phyloP scores from a whole-genome alignment of 1,140 invertebrate genomes.

The Phortica variegata region DNA sequence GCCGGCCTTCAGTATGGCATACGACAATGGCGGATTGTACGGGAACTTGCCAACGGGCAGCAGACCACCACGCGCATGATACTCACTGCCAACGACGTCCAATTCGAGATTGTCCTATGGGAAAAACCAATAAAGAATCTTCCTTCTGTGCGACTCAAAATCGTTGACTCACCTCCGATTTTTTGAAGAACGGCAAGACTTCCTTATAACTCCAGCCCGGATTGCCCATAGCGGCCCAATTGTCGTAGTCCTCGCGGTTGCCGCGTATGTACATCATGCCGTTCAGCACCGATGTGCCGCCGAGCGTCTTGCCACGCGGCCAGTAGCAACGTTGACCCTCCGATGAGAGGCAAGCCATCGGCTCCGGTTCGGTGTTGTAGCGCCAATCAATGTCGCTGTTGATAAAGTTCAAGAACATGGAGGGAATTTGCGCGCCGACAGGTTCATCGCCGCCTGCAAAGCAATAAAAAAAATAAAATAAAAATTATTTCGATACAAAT shows the following conservation, averaged over 20 bases:
- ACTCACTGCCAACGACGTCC: conserved; percentile 72
- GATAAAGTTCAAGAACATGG: conserved; percentile 81
- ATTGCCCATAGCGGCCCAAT: conserved; percentile 84
- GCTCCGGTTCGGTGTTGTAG: conserved; percentile 83
- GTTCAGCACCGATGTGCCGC: conserved; percentile 92
- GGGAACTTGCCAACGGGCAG: conserved; percentile 80
- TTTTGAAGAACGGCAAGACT: conserved; percentile 84
- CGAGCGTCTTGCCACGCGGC: conserved; percentile 84
- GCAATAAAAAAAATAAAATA: conserved; percentile 12
- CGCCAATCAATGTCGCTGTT: conserved; percentile 84
- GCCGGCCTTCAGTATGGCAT: conserved; percentile 80
- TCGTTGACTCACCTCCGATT: conserved; percentile 65
- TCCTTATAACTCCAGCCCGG: conserved; percentile 88
- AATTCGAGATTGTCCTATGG: conserved; percentile 71
- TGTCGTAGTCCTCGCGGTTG: conserved; percentile 85
- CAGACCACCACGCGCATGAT: conserved; percentile 75
- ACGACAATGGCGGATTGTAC: conserved; percentile 81
- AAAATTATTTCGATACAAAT: conserved; percentile 6
- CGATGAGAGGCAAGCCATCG: conserved; percentile 76
- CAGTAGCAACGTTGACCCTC: conserved; percentile 74
- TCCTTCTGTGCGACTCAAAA: too few species aligned
- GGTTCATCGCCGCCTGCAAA: conserved; percentile 72
- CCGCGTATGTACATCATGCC: conserved; percentile 97
- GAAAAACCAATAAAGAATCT: too few species aligned
- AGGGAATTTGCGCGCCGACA: conserved; percentile 79